These are phyloP conservation scores for Acyrthosiphon pisum DNA, from an alignment of 1,140 invertebrate species.

Conservation along the genomic window DNA sequence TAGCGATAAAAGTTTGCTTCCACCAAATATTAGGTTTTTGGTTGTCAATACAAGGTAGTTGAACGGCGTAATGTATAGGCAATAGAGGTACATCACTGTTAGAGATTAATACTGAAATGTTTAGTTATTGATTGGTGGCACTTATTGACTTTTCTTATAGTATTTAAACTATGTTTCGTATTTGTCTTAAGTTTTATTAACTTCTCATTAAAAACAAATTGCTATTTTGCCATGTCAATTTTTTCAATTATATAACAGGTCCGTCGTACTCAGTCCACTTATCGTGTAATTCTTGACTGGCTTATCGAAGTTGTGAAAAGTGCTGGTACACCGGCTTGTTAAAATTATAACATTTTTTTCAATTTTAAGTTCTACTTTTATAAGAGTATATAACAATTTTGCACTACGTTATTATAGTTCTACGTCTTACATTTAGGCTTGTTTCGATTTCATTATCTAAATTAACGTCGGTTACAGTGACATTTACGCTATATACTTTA, in stretches of 20 bases:
- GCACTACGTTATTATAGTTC: background rate
- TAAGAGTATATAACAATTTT: background rate
- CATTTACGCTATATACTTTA: background rate
- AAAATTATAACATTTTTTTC: background rate
- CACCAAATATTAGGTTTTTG: background rate
- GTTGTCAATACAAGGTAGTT: background rate
- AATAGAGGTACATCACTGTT: background rate
- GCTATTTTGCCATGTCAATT: background rate
- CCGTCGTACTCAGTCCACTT: background rate
- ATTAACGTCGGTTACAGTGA: background rate
- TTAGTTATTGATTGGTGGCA: background rate
- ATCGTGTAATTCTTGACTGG: background rate
- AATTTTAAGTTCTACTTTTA: background rate
- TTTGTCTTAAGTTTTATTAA: background rate
- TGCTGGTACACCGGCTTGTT: fast-evolving
- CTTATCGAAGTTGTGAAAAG: background rate
- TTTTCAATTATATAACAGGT: background rate
- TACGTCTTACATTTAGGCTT: background rate
- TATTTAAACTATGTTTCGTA: background rate
- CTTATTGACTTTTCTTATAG: background rate
- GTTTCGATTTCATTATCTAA: background rate
- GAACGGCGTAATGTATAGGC: slow-evolving; percentile 4
- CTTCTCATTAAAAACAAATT: background rate
- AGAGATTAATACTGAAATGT: background rate
- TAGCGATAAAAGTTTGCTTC: background rate